These are phyloP conservation scores for Bufotes viridis DNA, from an alignment of 2,797 vertebrate genomes.

Conservation along the genomic window DNA sequence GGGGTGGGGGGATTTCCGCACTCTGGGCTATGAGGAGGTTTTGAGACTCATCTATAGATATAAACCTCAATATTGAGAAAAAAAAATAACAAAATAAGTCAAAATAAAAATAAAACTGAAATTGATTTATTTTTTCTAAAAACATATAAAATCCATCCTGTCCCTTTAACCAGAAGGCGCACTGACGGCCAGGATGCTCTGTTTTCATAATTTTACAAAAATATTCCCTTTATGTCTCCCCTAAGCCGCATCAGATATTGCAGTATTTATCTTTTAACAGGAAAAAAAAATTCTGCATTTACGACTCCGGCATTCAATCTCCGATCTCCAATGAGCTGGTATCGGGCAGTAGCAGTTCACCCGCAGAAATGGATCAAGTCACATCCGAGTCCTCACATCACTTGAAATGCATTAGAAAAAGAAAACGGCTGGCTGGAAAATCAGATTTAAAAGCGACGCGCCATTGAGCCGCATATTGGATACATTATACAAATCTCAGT, in stretches of 20 bases:
- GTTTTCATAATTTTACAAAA: neutral
- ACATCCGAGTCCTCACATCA: neutral
- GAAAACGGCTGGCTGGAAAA: neutral
- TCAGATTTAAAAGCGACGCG: constrained; percentile 20
- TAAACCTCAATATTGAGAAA: no score
- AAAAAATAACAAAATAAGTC: no score
- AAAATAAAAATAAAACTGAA: no score
- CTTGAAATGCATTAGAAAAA: constrained; percentile 42
- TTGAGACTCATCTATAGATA: no score
- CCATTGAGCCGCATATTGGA: constrained; percentile 1
- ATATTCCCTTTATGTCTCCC: constrained; percentile 9
- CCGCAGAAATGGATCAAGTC: neutral
- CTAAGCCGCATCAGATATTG: neutral
- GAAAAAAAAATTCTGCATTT: neutral
- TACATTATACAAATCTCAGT: constrained; percentile 21
- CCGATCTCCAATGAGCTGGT: neutral
- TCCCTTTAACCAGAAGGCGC: neutral
- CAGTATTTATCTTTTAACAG: neutral
- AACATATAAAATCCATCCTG: neutral
- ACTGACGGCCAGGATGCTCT: neutral
- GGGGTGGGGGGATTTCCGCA: no score
- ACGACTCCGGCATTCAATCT: neutral
- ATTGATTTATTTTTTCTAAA: neutral
- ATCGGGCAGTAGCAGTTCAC: neutral
- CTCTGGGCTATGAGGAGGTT: no score